These are phyloP conservation scores for Notiomystis cincta DNA, from an alignment of 2,113 vertebrate genomes.

Conservation along the genomic window DNA sequence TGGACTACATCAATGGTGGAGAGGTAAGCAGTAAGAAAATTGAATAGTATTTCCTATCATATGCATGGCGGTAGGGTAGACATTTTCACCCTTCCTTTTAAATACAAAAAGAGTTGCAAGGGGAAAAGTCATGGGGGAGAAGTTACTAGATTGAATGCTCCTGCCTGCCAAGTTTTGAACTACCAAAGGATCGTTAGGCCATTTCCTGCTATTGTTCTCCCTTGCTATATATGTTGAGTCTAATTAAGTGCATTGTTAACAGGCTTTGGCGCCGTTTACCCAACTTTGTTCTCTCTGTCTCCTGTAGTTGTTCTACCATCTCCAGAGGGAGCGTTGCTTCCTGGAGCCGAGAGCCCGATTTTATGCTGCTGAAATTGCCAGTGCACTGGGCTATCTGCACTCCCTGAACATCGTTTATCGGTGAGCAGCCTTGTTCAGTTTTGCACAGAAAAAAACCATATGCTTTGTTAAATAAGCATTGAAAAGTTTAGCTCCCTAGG, in stretches of 20 bases:
- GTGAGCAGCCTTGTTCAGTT: conserved; percentile 31
- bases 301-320: conserved; percentile 93
- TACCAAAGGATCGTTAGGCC: conserved; percentile 41
- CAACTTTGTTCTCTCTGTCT: conserved; percentile 61
- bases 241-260: conserved; percentile 65
- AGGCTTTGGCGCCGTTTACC: conserved; percentile 6
- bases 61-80: background rate
- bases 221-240: conserved; percentile 38
- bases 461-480: background rate
- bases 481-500: background rate
- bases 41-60: conserved; percentile 64
- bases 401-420: conserved; percentile 97
- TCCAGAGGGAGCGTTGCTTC: conserved; percentile 96
- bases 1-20: conserved; percentile 98
- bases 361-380: conserved; percentile 96
- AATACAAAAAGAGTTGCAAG: conserved; percentile 62
- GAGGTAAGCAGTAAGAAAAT: conserved; percentile 80
- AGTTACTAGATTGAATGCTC: conserved; percentile 71
- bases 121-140: conserved; percentile 57
- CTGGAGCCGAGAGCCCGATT: conserved; percentile 94
- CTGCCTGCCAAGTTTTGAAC: conserved; percentile 41
- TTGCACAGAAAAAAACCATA: rapidly evolving
- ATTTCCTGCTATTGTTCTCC: conserved; percentile 72
- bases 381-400: conserved; percentile 95
- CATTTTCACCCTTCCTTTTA: conserved; percentile 43